Evolutionary conservation across 2,888 invertebrate species (phyloP).

Genomic region (Dicranocentrus wangi): DNA sequence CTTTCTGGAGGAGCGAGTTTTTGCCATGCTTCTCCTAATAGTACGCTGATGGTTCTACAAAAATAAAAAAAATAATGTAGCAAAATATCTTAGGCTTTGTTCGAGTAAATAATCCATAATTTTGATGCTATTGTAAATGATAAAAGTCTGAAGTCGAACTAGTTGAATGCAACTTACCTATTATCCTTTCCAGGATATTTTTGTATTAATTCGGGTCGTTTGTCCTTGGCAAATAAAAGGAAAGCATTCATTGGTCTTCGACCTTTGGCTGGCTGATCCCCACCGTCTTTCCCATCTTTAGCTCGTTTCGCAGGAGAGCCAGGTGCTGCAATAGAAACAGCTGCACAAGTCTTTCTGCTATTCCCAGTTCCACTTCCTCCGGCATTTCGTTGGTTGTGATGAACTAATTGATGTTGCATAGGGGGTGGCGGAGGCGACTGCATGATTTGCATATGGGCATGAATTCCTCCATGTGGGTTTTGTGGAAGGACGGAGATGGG

Average conservation of each 20-base stretch:
- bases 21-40: slow-evolving; percentile 77
- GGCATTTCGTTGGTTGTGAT: slow-evolving; percentile 29
- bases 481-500: slow-evolving; percentile 70
- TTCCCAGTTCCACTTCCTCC: slow-evolving; percentile 52
- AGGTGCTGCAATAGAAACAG: slow-evolving; percentile 55
- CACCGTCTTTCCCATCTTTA: slow-evolving; percentile 57
- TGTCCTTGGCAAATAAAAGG: slow-evolving; percentile 77
- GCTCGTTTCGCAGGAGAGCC: slow-evolving; percentile 64
- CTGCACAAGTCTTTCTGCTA: slow-evolving; percentile 62
- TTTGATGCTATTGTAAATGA: no score
- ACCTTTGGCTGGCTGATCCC: slow-evolving; percentile 68
- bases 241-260: slow-evolving; percentile 77
- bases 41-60: slow-evolving; percentile 76
- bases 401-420: slow-evolving; percentile 43
- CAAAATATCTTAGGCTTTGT: background rate
- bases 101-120: background rate
- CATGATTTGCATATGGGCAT: slow-evolving; percentile 47
- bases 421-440: slow-evolving; percentile 56
- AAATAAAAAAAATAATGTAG: slow-evolving; percentile 24
- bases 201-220: slow-evolving; percentile 76
- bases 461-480: slow-evolving; percentile 47
- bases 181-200: slow-evolving; percentile 77
- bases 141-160: no score
- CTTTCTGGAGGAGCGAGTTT: slow-evolving; percentile 75
- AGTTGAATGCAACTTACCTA: slow-evolving; percentile 74